Evolutionary conservation across 2,113 vertebrate species (phyloP).

Genomic region (Telmatochromis bifrenatus): DNA sequence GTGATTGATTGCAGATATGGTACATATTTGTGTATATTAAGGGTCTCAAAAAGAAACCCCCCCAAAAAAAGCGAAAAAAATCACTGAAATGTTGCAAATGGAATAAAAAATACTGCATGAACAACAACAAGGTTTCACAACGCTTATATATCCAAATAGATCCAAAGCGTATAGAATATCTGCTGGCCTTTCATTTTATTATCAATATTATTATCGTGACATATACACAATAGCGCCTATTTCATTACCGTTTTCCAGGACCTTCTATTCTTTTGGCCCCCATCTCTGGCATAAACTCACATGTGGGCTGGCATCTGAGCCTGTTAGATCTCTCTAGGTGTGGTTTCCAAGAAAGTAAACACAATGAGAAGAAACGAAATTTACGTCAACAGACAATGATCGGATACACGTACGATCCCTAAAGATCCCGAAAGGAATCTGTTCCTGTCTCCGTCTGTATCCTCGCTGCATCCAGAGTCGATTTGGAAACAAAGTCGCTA

Average conservation of each 20-base stretch:
- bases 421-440: background rate
- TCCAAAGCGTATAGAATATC: background rate
- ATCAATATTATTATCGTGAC: background rate
- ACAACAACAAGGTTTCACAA: background rate
- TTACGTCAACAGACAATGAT: background rate
- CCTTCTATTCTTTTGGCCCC: background rate
- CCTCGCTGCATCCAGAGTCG: background rate
- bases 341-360: background rate
- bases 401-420: background rate
- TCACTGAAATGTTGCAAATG: background rate
- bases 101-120: background rate
- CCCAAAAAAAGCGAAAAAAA: accelerated
- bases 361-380: slow-evolving; percentile 5
- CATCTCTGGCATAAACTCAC: background rate
- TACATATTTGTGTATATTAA: background rate
- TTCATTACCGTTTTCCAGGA: background rate
- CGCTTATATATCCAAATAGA: background rate
- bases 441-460: background rate
- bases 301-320: background rate
- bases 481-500: background rate
- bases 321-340: background rate
- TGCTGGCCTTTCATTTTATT: background rate
- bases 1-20: background rate
- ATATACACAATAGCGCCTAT: background rate
- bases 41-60: background rate